Evolutionary conservation across 2,113 vertebrate species (phyloP).

Genomic region (Myrmecophaga tridactyla): DNA sequence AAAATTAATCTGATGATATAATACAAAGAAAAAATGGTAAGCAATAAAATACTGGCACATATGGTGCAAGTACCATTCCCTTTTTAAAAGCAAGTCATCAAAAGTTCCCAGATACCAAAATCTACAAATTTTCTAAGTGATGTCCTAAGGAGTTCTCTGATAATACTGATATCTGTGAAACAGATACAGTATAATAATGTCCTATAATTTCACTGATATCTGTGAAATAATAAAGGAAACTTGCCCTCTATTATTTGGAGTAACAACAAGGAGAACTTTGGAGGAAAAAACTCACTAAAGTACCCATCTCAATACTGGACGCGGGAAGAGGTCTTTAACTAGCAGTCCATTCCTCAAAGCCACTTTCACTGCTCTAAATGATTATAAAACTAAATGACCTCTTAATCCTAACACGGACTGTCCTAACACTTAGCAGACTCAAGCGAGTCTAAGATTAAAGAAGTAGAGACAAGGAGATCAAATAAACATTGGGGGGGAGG

Average conservation of each 20-base stretch:
- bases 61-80: background rate
- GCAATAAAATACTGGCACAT: background rate
- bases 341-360: background rate
- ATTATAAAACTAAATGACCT: conserved; percentile 24
- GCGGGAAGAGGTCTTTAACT: background rate
- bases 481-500: background rate
- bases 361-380: background rate
- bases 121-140: background rate
- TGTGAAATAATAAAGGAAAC: conserved; percentile 3
- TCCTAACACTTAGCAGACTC: background rate
- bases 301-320: background rate
- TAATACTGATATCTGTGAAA: background rate
- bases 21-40: background rate
- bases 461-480: conserved; percentile 11
- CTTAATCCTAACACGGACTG: background rate
- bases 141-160: background rate
- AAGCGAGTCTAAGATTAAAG: background rate
- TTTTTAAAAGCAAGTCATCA: background rate
- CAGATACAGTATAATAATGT: no score
- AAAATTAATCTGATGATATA: background rate
- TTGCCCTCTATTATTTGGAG: background rate
- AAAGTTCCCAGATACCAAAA: background rate
- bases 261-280: background rate
- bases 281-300: background rate
- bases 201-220: no score